Base-by-base conservation (phyloP, 2,113 vertebrate species). In the Ceyx melanurus region DNA sequence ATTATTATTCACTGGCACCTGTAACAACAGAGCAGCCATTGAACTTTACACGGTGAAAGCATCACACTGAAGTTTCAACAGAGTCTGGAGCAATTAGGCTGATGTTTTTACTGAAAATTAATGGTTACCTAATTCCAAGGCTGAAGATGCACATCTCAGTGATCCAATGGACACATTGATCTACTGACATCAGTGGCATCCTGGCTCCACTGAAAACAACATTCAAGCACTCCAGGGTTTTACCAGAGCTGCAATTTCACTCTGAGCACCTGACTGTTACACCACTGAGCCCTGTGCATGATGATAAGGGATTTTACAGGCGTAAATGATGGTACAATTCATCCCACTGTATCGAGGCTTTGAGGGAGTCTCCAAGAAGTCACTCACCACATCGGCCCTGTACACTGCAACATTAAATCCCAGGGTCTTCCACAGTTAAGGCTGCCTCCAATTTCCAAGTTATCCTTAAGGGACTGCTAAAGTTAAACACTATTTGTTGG, bases 1-100 rank as follows among this genome's bases (percentile, higher is more conserved):
- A 26, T 68, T 92, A 8, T 80, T 90, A 31, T 82, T 89, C 23
- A 35, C 51, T 85, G 77, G 80, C 71, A 96, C 78, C 89, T 90
- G 78, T 85, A 94, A 86, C 58, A 78, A 67, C 81, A 92, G 46
- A 9, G 17, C 22, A 93, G 37, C 60, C 64, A 56, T 10, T 88
- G 64, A 85, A 92, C 73, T 91, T 88, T 25, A 83, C 21, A 22
- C 19, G 2, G 12, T 5, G 61, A 53, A 86, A 86, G 26, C 40
- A 51, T 46, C 46, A 85, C 43, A 45, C 42, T 35, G 7, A 60
- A 45, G 26, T 73, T 93, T 67, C 48, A 54, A 62, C 23, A 64
- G 35, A 83, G 78, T 37, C 43, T 74, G 73, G 26, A 81, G 51
- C 58, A 57, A 19, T 33, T 67, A 40, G 40, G 51, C 19, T 51